Conservation (phyloP, 2,113 vertebrate genomes). For the Apteryx owenii region DNA sequence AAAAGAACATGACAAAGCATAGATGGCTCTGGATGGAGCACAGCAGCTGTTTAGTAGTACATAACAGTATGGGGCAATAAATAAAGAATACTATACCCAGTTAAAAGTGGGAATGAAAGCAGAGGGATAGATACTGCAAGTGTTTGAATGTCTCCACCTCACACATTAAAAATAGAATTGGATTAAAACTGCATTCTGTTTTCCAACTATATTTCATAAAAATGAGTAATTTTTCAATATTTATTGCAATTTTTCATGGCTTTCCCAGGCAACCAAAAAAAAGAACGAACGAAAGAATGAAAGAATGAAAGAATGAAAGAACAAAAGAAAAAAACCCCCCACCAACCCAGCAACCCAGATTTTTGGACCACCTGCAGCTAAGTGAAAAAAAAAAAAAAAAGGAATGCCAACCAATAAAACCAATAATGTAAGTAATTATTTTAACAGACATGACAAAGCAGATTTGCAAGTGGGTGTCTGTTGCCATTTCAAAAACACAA, state of each 20-base stretch:
- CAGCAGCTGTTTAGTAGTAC: not conserved
- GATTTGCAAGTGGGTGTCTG: conserved; percentile 39
- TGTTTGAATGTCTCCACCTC: not conserved
- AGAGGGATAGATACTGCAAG: not conserved
- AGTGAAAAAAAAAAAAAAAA: not conserved
- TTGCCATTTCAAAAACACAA: conserved; percentile 52
- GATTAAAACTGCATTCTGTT: not conserved
- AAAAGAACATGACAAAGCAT: not conserved
- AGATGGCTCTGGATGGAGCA: not conserved
- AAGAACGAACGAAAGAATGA: not conserved
- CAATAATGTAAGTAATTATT: conserved; percentile 48
- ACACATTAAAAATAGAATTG: not conserved
- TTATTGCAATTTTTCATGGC: not conserved
- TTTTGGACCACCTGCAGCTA: not conserved
- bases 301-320: not conserved
- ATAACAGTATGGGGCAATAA: not conserved
- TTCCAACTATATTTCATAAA: not conserved
- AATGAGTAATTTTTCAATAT: not conserved
- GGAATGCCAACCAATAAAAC: conserved; percentile 18
- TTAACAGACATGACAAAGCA: conserved; percentile 26
- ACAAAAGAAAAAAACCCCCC: not conserved
- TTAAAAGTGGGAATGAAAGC: not conserved
- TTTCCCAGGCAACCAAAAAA: not conserved
- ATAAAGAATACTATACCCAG: not conserved
- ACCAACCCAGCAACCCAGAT: not conserved